Evolutionary conservation across 2,888 invertebrate genomes (phyloP).

Genomic region (Cataglyphis livida): DNA sequence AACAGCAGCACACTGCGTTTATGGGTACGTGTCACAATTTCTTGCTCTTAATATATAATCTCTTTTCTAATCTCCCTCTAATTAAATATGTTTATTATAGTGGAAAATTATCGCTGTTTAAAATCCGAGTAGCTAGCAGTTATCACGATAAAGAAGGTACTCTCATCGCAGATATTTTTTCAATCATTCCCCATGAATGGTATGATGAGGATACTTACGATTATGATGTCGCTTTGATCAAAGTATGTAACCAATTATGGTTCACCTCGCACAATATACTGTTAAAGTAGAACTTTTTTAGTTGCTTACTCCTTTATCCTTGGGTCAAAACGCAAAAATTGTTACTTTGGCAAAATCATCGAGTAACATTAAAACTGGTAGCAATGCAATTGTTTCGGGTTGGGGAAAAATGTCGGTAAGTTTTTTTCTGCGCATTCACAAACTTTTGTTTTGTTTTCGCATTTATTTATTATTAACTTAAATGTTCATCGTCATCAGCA

Average conservation of each 20-base stretch:
- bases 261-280: neutral
- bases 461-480: neutral
- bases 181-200: conserved; percentile 81
- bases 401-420: conserved; percentile 79
- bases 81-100: conserved; percentile 3
- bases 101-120: conserved; percentile 3
- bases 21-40: conserved; percentile 35
- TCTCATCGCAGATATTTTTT: conserved; percentile 70
- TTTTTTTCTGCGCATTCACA: neutral
- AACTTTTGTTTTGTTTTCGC: neutral
- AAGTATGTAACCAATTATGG: conserved; percentile 73
- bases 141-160: conserved; percentile 64
- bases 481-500: conserved; percentile 55
- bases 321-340: conserved; percentile 31
- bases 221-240: conserved; percentile 85
- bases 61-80: too few species aligned
- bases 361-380: conserved; percentile 40
- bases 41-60: conserved; percentile 2
- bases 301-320: conserved; percentile 46
- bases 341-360: conserved; percentile 56
- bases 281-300: conserved; percentile 21
- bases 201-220: conserved; percentile 83
- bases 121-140: conserved; percentile 76
- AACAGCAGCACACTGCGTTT: conserved; percentile 83
- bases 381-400: conserved; percentile 73